Evolutionary conservation across 2,797 vertebrate genomes (phyloP), one percentile per base, ranked within the genome.

Genomic region (Petrocephalus schoutedeni): DNA sequence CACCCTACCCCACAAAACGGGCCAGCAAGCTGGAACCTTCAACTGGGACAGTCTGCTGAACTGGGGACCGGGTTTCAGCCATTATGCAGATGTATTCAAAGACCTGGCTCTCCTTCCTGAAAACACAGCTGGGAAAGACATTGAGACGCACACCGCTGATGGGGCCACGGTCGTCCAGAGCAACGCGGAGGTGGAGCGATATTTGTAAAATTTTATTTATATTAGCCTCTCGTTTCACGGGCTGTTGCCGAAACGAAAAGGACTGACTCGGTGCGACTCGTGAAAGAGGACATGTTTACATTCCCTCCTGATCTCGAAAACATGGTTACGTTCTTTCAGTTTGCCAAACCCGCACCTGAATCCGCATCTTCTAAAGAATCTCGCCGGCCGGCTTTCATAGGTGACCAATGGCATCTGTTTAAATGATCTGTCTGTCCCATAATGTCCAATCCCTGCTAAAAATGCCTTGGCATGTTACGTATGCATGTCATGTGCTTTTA

Each of bases 21-120:
- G 97, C 28, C 97, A 96, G 88, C 97, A 94, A 80, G 95, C 96
- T 0, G 97, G 96, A 80, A 95, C 92, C 91, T 99, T 99, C 94
- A 98, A 98, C 93, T 99, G 98, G 98, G 98, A 99, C 95, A 97
- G 95, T 93, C 97, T 99, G 88, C 95, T 99, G 95, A 99, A 98
- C 97, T 99, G 98, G 98, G 98, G 98, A 84, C 98, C 98, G 0
- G 98, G 98, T 56, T 99, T 99, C 85, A 97, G 97, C 91, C 98
- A 99, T 93, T 99, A 99, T 32, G 97, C 98, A 80, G 98, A 99
- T 45, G 98, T 99, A 90, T 99, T 99, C 94, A 97, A 98, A 92
- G 98, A 99, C 95, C 93, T 99, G 92, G 98, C 98, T 49, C 96
- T 96, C 45, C 97, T 99, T 77, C 98, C 98, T 0, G 98, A 99